phyloP scores from a whole-genome alignment of 2,797 vertebrate genomes.

The Acomys russatus region DNA sequence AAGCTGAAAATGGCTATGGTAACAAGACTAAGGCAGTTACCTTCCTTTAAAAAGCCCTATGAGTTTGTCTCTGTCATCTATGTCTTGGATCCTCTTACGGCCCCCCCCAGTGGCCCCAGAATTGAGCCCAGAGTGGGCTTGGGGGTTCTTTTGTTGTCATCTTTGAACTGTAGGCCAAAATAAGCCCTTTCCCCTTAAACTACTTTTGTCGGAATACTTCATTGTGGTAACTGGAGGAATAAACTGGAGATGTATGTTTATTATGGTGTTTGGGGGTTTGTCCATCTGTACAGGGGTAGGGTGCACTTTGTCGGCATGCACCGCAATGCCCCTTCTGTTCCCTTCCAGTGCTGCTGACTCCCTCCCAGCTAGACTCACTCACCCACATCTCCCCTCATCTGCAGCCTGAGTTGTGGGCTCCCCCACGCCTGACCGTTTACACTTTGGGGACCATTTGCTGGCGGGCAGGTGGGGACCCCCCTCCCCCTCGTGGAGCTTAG shows the following conservation, averaged over 20 bases:
- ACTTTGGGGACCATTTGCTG: background rate
- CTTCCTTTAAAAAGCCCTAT: background rate
- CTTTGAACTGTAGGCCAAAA: background rate
- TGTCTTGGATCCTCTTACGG: background rate
- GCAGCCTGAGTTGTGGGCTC: background rate
- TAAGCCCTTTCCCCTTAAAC: background rate
- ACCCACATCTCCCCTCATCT: background rate
- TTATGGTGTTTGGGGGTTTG: background rate
- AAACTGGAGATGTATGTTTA: background rate
- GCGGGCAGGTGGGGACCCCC: rapidly evolving
- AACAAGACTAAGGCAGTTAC: background rate
- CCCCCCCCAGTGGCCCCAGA: background rate
- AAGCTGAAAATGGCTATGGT: background rate
- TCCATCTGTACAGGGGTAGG: background rate
- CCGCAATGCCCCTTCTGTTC: too few species aligned
- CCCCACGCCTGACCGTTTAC: background rate
- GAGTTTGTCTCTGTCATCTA: background rate
- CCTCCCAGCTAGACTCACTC: too few species aligned
- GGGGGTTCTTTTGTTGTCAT: background rate
- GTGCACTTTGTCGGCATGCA: background rate
- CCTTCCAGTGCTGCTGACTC: too few species aligned
- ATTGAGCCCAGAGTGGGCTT: background rate
- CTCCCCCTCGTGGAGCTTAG: background rate
- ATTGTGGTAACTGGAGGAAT: background rate
- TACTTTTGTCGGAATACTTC: background rate